Evolutionary conservation across 2,888 invertebrate genomes (phyloP).

Genomic region (Apamea crenata): DNA sequence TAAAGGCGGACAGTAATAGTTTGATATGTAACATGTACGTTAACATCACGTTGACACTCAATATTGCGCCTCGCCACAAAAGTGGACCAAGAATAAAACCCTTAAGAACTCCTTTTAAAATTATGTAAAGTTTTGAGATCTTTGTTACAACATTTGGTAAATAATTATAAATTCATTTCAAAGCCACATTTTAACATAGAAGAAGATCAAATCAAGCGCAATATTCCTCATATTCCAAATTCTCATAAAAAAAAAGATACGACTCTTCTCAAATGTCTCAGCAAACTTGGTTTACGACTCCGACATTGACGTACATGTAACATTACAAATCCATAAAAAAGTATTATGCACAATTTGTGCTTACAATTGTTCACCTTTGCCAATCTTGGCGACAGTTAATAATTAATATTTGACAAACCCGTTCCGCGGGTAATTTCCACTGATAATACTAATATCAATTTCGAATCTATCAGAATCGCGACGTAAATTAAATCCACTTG

Average conservation of each 20-base stretch:
- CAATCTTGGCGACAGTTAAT: conserved; percentile 76
- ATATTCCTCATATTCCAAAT: conserved; percentile 6
- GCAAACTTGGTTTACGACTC: conserved; percentile 14
- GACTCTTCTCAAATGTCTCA: conserved; percentile 24
- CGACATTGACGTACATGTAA: conserved; percentile 77
- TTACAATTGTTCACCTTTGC: conserved; percentile 78
- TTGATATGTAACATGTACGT: conserved; percentile 81
- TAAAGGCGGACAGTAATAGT: conserved; percentile 87
- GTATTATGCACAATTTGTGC: conserved; percentile 84
- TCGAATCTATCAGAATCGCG: conserved; percentile 88
- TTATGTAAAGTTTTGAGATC: conserved; percentile 27
- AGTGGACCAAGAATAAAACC: conserved; percentile 38
- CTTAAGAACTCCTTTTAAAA: conserved; percentile 36
- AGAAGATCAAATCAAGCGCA: conserved; percentile 29
- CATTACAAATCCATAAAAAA: conserved; percentile 78
- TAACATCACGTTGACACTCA: conserved; percentile 31
- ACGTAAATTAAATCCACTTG: conserved; percentile 68
- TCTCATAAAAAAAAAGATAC: conserved; percentile 6
- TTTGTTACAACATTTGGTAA: conserved; percentile 38
- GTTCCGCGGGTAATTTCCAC: conserved; percentile 73
- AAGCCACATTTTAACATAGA: conserved; percentile 39
- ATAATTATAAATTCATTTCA: conserved; percentile 37
- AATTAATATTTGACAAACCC: conserved; percentile 77
- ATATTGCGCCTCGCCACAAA: conserved; percentile 30
- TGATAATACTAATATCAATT: conserved; percentile 87